Conservation (phyloP, 2,113 vertebrate genomes). For the Rattus rattus region DNA sequence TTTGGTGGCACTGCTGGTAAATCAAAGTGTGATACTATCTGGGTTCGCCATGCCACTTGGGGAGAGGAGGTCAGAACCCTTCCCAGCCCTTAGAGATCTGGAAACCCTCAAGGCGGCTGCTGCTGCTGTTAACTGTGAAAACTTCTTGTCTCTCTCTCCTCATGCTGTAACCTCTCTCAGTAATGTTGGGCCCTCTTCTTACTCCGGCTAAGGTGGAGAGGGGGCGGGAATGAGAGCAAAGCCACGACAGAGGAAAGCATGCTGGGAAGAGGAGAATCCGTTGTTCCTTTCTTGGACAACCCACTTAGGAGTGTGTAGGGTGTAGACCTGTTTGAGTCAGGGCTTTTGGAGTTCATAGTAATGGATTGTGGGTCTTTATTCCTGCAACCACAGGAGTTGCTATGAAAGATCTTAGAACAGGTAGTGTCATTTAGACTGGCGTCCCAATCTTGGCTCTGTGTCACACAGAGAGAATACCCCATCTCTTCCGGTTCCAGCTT, state of each 20-base stretch:
- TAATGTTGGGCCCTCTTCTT: background rate
- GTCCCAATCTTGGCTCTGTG: constrained; percentile 2
- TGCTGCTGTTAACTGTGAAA: background rate
- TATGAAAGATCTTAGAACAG: constrained; percentile 37
- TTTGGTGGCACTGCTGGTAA: background rate
- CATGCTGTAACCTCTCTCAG: background rate
- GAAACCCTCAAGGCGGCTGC: background rate
- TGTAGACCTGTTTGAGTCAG: background rate
- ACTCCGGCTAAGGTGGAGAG: background rate
- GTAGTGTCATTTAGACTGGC: constrained; percentile 22
- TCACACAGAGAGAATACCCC: background rate
- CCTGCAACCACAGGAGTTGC: constrained; percentile 31
- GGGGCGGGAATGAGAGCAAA: background rate
- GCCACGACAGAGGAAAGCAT: background rate
- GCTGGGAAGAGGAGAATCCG: background rate
- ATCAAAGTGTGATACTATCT: background rate
- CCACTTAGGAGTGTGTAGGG: background rate
- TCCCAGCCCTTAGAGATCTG: background rate
- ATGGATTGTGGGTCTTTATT: constrained; percentile 6
- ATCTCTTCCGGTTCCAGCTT: background rate
- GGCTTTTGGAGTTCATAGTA: constrained; percentile 38
- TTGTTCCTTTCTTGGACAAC: background rate
- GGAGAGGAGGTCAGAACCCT: background rate
- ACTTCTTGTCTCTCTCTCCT: background rate
- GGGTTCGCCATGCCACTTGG: background rate